phyloP scores from a whole-genome alignment of 2,797 vertebrate genomes.

The Propithecus deckenii region DNA sequence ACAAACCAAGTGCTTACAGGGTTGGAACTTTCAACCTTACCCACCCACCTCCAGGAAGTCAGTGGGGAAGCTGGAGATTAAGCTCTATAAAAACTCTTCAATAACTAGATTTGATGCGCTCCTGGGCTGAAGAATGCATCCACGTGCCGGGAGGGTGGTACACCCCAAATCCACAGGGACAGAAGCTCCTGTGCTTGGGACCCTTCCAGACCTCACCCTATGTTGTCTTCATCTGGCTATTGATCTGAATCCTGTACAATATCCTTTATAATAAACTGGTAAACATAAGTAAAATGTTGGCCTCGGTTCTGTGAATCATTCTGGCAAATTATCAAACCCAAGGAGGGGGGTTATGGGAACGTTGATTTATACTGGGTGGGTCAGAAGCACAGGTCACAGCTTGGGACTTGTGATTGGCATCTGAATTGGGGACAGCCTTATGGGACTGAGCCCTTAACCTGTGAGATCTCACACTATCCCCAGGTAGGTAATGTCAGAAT shows the following conservation, averaged over 20 bases:
- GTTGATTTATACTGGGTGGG: not conserved
- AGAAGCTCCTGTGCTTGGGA: not conserved
- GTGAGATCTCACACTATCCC: not conserved
- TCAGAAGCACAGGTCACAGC: not conserved
- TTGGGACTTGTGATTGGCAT: not conserved
- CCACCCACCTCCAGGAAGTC: not conserved
- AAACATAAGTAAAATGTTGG: not conserved
- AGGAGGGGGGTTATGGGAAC: not conserved
- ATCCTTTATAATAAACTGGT: not conserved
- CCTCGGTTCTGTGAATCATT: not conserved
- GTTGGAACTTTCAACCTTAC: not conserved
- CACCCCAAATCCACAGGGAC: not conserved
- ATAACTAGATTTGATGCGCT: not conserved
- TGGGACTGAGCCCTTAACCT: not conserved
- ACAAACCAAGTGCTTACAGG: not conserved
- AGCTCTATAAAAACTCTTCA: not conserved
- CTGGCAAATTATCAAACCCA: not conserved
- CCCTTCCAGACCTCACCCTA: not conserved
- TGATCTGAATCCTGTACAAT: not conserved
- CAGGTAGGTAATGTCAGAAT: not conserved
- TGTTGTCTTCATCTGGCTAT: not conserved
- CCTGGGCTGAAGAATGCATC: not conserved
- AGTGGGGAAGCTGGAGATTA: not conserved
- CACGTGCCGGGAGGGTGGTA: not conserved
- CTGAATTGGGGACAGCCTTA: not conserved